Base-by-base conservation (phyloP, 2,113 vertebrate genomes). In the Catharus fuscescens region DNA sequence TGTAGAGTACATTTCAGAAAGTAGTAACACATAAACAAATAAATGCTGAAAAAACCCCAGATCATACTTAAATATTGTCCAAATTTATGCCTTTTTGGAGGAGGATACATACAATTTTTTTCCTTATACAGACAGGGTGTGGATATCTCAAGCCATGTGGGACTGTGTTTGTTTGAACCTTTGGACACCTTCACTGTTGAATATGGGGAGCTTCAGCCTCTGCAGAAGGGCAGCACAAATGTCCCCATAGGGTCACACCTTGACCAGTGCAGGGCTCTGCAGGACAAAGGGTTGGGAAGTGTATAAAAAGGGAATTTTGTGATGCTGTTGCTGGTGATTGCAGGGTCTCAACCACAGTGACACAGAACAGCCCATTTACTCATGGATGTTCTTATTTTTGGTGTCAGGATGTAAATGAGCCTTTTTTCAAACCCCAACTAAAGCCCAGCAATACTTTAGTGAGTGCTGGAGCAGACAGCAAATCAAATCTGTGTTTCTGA, bases 151-250 rank as follows among this genome's bases (percentile, higher is more conserved):
- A 66, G 42, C 13, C 32, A 14, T 2, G 10, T 40, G 40, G 48
- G 54, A 14, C 0, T 32, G 28, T 40, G 73, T 28, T 67, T 84
- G 44, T 20, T 28, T 54, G 62, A 82, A 36, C 45, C 56, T 74
- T 64, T 17, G 18, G 31, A 74, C 7, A 24, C 19, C 25, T n/a
- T n/a, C 2, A 0, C 31, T 53, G n/a, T 52, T 0, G 0, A 42
- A 52, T 15, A 21, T 0, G 23, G 38, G 47, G 42, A 38, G 45
- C 4, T 42, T 70, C n/a, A 45, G 14, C 50, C 34, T 65, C 32
- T 36, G 44, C 54, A 57, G 2, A 50, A 52, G 45, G 5, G 24
- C 31, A 28, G 32, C 31, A 72, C 8, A 61, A 61, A 57, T 31
- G 31, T 28, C 45, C 18, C 1, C 44, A 44, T 69, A 90, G 59